phyloP scores from a whole-genome alignment of 2,888 invertebrate species.

The Lepidonotus clava region DNA sequence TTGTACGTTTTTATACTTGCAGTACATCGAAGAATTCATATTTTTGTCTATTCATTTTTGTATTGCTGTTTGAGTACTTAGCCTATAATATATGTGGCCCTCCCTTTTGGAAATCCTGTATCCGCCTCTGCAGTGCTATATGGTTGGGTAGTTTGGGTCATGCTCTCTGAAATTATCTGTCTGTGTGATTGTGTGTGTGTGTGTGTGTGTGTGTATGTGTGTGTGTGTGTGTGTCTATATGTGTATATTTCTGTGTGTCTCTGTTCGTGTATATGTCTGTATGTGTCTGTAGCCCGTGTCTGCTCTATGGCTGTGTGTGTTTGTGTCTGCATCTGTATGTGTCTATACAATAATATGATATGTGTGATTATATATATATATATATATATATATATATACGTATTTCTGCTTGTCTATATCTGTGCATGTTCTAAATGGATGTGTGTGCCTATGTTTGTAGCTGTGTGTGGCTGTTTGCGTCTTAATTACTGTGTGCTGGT shows the following conservation, averaged over 20 bases:
- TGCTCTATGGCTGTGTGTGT: not conserved
- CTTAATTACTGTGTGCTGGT: too few relatives aligned
- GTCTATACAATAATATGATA: not conserved
- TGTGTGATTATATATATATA: not conserved
- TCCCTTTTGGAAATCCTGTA: too few relatives aligned
- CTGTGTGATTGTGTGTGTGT: too few relatives aligned
- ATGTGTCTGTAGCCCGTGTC: not conserved
- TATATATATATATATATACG: not conserved
- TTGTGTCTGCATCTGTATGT: not conserved
- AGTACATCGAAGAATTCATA: too few relatives aligned
- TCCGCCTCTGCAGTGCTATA: too few relatives aligned
- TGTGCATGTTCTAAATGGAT: not conserved
- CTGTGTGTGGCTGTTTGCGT: not conserved
- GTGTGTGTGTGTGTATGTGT: too few relatives aligned
- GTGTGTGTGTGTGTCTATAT: slow-evolving; percentile 1
- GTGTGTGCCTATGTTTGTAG: not conserved
- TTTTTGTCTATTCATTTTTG: too few relatives aligned
- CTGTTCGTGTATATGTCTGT: not conserved
- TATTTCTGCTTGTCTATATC: not conserved
- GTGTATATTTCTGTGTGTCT: not conserved
- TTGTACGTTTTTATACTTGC: too few relatives aligned
- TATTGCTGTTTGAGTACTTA: too few relatives aligned
- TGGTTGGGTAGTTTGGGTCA: too few relatives aligned
- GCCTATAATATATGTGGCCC: too few relatives aligned
- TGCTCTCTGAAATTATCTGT: too few relatives aligned